Conservation (phyloP, 2,113 vertebrate genomes). For the Callionymus lyra region DNA sequence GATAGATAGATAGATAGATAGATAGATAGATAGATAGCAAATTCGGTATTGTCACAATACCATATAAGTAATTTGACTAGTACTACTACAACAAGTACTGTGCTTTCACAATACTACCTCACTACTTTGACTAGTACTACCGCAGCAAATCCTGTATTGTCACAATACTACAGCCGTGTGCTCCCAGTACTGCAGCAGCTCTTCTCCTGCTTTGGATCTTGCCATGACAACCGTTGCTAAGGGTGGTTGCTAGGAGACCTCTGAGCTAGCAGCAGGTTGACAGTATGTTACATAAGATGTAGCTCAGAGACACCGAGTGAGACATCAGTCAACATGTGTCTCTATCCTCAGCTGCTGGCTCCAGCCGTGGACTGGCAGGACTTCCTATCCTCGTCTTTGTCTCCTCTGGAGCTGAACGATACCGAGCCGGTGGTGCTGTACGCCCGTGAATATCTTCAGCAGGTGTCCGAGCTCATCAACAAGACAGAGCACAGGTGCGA, state of each 20-base stretch:
- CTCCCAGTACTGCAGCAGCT: conserved; percentile 6
- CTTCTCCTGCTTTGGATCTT: conserved; percentile 31
- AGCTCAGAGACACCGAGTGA: too few relatives aligned
- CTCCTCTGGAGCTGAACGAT: conserved; percentile 80
- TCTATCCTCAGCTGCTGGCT: conserved; percentile 59
- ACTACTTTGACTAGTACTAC: too few relatives aligned
- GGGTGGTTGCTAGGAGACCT: conserved; percentile 42
- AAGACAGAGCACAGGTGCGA: conserved; percentile 72
- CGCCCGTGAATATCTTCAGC: conserved; percentile 82
- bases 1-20: too few relatives aligned
- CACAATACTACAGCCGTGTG: too few relatives aligned
- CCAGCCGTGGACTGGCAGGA: conserved; percentile 90
- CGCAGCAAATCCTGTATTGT: too few relatives aligned
- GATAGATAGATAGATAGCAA: too few relatives aligned
- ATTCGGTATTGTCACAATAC: too few relatives aligned
- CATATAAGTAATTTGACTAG: too few relatives aligned
- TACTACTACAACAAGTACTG: too few relatives aligned
- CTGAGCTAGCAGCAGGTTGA: too few relatives aligned
- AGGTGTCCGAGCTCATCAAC: conserved; percentile 90
- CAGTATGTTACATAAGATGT: conserved; percentile 37
- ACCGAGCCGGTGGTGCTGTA: conserved; percentile 87
- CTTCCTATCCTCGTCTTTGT: conserved; percentile 78
- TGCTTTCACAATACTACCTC: too few relatives aligned
- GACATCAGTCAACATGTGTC: not conserved
- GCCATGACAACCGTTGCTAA: conserved; percentile 43